Evolutionary conservation across 1,140 invertebrate genomes (phyloP), one percentile per base, ranked within the genome.

Genomic region (Acromyrmex charruanus): DNA sequence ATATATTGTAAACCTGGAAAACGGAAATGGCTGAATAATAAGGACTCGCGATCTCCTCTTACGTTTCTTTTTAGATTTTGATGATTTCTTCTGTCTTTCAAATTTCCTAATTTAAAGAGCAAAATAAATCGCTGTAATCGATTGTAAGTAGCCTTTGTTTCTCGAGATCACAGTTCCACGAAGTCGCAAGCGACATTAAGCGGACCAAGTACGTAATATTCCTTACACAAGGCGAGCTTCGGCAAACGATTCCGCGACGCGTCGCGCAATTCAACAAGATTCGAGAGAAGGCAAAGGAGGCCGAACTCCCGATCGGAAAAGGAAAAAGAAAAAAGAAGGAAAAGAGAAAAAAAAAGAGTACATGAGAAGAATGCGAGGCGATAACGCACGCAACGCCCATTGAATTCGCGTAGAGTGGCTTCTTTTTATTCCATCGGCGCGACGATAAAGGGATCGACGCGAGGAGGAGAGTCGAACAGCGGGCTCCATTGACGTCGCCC

Each of bases 401-500:
- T 69, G 85, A 89, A 80, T 88, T 85, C 51, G 39, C 61, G 59
- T 58, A 53, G 61, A 87, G 86, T 71, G 39, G 53, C 58, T 88
- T 82, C 77, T 87, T 87, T 74, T 90, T 90, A 69, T 88, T 90
- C 77, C 71, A 82, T n/a, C 44, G 12, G 16, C 59, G 25, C 28
- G 75, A 80, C 65, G 89, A 90, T 88, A 90, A 90, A 90, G 80
- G 82, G 77, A 89, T 88, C 68, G 74, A 53, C 61, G 66, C 85
- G 77, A 72, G n/a, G 63, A 87, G 69, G 61, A 74, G 53, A 49
- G 59, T 79, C 71, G 86, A 81, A 90, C 89, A 90, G 86, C 89
- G 71, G 84, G 84, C 81, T 86, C 81, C 89, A 89, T 91, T 91
- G 85, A 91, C 90, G 66, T 87, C 35, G 16, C 14, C 71, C 86